These are phyloP conservation scores for Acromyrmex charruanus DNA, from an alignment of 1,140 invertebrate species.

Conservation along the genomic window DNA sequence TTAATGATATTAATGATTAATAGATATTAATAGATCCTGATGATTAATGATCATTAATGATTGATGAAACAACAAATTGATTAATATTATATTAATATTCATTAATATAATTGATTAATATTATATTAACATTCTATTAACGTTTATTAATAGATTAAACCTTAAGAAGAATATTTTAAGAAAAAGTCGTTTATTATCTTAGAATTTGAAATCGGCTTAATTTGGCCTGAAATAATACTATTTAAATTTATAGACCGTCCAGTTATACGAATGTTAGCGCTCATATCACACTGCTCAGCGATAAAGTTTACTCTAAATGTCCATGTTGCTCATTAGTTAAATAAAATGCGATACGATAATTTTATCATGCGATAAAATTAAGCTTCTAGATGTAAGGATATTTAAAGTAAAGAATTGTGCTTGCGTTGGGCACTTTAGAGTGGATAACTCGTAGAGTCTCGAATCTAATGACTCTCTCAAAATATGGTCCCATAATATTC, in stretches of 20 bases:
- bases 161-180: neutral
- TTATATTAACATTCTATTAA: too few species aligned
- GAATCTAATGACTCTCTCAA: neutral
- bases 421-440: neutral
- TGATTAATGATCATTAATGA: conserved; percentile 4
- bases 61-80: neutral
- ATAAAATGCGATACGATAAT: conserved; percentile 43
- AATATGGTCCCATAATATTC: neutral
- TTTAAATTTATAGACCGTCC: conserved; percentile 21
- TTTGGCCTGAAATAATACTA: conserved; percentile 3
- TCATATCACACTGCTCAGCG: conserved; percentile 30
- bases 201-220: neutral
- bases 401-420: conserved; percentile 24
- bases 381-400: conserved; percentile 29
- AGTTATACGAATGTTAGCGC: conserved; percentile 48
- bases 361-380: conserved; percentile 20
- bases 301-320: conserved; percentile 58
- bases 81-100: too few species aligned
- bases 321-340: conserved; percentile 55
- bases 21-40: neutral
- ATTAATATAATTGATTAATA: neutral
- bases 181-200: neutral
- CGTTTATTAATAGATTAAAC: neutral
- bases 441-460: neutral
- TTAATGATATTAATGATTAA: conserved; percentile 24